Percentiles rank a stretch among this genome's conserved stretches.
Evolutionary conservation across 2,888 invertebrate species (phyloP).

Genomic region (Drosophila dives): DNA sequence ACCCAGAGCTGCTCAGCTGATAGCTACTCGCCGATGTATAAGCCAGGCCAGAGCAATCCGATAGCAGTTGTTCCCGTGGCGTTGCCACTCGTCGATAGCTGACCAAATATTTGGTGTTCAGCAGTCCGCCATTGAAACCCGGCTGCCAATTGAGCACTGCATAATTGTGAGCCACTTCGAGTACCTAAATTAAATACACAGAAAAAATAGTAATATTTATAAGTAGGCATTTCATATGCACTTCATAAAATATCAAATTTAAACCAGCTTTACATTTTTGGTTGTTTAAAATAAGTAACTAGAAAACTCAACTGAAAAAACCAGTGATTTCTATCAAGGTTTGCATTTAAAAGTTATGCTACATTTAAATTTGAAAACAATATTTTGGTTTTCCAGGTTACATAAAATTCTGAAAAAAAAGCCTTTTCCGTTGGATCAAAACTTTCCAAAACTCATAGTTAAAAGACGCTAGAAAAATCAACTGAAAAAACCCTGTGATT

Average conservation of each 20-base stretch:
- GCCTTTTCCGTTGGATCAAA: background rate
- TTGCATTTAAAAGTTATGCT: background rate
- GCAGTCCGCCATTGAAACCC: constrained; percentile 95
- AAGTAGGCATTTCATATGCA: background rate
- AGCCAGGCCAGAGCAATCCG: constrained; percentile 86
- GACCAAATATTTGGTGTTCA: constrained; percentile 94
- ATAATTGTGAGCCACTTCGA: constrained; percentile 91
- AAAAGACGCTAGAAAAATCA: too few relatives aligned
- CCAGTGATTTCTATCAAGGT: rapidly evolving
- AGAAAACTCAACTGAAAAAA: background rate
- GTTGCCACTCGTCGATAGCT: constrained; percentile 89
- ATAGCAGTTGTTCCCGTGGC: constrained; percentile 87
- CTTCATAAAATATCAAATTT: too few relatives aligned
- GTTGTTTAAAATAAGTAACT: rapidly evolving
- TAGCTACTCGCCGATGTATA: constrained; percentile 41
- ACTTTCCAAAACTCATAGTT: background rate
- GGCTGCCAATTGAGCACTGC: constrained; percentile 94
- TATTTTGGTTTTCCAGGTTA: background rate
- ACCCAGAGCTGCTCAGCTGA: constrained; percentile 47
- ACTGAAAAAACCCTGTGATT: too few relatives aligned
- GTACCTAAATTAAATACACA: constrained; percentile 82
- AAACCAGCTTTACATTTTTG: background rate
- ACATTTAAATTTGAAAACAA: background rate
- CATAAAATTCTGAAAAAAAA: background rate
- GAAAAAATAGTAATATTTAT: background rate